phyloP scores from a whole-genome alignment of 2,888 invertebrate genomes.

The Uropetala carovei region DNA sequence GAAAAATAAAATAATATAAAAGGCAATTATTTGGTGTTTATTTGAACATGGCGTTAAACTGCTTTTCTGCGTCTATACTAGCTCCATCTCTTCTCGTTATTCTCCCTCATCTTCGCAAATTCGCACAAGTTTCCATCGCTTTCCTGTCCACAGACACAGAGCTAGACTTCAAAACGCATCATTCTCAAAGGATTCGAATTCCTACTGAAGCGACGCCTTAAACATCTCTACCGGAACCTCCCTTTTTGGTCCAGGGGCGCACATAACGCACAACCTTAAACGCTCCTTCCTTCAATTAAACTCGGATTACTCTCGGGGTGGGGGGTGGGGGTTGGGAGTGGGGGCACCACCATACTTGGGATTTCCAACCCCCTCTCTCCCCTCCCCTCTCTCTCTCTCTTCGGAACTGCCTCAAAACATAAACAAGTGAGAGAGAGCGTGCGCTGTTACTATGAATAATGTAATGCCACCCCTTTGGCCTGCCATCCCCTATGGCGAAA shows the following conservation, averaged over 20 bases:
- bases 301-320: background rate
- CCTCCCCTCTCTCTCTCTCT: background rate
- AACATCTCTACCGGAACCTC: background rate
- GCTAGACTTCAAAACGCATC: too few species aligned
- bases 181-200: too few species aligned
- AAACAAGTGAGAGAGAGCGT: constrained; percentile 13
- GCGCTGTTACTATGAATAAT: constrained; percentile 48
- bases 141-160: too few species aligned
- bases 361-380: background rate
- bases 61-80: too few species aligned
- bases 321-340: background rate
- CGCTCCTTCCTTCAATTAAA: background rate
- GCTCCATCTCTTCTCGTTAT: too few species aligned
- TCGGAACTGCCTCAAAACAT: background rate
- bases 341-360: background rate
- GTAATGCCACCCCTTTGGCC: constrained; percentile 54
- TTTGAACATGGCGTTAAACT: too few species aligned
- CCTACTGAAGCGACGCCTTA: too few species aligned
- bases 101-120: too few species aligned
- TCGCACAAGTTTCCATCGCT: too few species aligned
- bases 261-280: background rate
- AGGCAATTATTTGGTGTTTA: too few species aligned
- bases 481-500: background rate
- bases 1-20: too few species aligned
- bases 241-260: background rate